phyloP scores from a whole-genome alignment of 2,113 vertebrate genomes.

The Melanotaenia duboulayi region DNA sequence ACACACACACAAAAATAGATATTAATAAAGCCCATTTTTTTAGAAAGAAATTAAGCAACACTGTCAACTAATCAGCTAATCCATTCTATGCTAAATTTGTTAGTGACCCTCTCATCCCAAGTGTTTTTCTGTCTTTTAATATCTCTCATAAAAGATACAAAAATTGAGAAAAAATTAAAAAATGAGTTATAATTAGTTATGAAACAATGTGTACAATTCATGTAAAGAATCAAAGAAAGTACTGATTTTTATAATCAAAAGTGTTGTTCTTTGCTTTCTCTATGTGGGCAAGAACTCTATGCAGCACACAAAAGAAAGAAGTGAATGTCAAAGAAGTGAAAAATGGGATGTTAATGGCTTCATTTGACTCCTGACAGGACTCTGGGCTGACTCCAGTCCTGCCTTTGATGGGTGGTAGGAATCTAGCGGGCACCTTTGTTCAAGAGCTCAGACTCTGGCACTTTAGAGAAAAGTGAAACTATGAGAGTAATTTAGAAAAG shows the following conservation, averaged over 20 bases:
- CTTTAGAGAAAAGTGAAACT: constrained; percentile 67
- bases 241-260: background rate
- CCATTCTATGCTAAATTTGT: background rate
- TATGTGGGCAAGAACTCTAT: constrained; percentile 8
- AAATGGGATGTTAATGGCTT: constrained; percentile 72
- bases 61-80: constrained; percentile 5
- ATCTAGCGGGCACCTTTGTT: constrained; percentile 68
- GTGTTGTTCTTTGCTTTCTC: background rate
- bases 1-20: background rate
- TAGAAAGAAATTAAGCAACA: background rate
- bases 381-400: constrained; percentile 65
- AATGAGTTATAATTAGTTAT: no score
- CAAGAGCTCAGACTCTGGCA: constrained; percentile 45
- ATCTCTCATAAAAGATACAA: background rate
- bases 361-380: constrained; percentile 73
- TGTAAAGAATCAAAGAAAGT: constrained; percentile 11
- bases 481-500: constrained; percentile 68
- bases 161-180: no score
- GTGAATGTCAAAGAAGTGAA: constrained; percentile 34
- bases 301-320: constrained; percentile 35
- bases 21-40: background rate
- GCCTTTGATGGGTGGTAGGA: constrained; percentile 57
- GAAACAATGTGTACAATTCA: no score
- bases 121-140: background rate
- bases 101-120: background rate